A percentile compares a stretch with the other conserved stretches of the same genome.
phyloP scores from a whole-genome alignment of 2,113 vertebrate genomes.

The Pavo muticus region DNA sequence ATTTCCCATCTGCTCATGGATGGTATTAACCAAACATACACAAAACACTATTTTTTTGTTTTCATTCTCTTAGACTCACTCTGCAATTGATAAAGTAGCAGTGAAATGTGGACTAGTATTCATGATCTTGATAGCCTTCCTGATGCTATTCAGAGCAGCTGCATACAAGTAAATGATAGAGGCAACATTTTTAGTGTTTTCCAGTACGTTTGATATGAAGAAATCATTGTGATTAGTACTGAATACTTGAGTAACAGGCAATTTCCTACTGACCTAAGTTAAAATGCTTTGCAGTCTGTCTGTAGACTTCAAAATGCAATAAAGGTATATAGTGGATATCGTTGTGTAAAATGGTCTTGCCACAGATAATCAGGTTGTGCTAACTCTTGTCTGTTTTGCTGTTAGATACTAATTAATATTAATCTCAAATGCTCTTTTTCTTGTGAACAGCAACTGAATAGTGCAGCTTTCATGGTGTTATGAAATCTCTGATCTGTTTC shows the following conservation, averaged over 20 bases:
- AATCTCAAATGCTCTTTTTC: background rate
- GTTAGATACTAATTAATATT: background rate
- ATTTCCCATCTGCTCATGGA: background rate
- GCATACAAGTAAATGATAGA: fast-evolving
- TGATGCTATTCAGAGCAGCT: too few relatives aligned
- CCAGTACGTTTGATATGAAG: background rate
- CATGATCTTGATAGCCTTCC: background rate
- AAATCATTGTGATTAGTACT: background rate
- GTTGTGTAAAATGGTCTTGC: background rate
- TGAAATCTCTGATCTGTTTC: fast-evolving
- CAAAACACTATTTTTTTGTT: background rate
- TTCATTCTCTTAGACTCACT: background rate
- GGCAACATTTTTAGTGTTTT: background rate
- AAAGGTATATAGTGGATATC: background rate
- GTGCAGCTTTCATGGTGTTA: background rate
- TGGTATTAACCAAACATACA: background rate
- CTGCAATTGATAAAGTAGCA: background rate
- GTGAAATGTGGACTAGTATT: fast-evolving
- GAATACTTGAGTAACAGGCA: background rate
- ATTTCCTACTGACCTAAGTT: background rate
- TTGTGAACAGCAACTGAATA: background rate
- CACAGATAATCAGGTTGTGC: background rate
- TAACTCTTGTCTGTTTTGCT: background rate
- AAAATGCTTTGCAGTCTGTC: background rate
- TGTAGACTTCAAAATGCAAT: background rate